phyloP scores from a whole-genome alignment of 37 sponge, comb jelly and placozoan genomes.

The Hexactinellida sp. region DNA sequence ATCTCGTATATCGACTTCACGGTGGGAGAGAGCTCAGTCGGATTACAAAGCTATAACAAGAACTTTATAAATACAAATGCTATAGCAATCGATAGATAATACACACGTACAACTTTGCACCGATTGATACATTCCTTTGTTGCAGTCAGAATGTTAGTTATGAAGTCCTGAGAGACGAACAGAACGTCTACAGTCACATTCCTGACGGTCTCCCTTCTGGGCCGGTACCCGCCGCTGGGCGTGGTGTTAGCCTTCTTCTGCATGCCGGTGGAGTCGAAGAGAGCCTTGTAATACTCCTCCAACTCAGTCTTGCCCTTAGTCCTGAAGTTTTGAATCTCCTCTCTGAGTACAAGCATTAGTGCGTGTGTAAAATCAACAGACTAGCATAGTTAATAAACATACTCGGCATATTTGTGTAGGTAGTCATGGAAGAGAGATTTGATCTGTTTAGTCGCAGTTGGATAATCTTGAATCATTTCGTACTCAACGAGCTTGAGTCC shows the following conservation, averaged over 20 bases:
- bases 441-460: conserved; percentile 31
- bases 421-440: conserved; percentile 39
- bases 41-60: conserved; percentile 29
- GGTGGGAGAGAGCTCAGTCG: conserved; percentile 34
- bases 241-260: conserved; percentile 5
- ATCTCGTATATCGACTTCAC: conserved; percentile 32
- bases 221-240: not conserved
- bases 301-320: not conserved
- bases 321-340: not conserved
- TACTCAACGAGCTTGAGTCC: conserved; percentile 25
- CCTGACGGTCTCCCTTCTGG: not conserved
- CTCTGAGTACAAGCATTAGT: not conserved
- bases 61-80: not conserved
- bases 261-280: not conserved
- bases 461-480: conserved; percentile 27
- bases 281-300: not conserved
- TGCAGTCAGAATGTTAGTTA: conserved; percentile 42
- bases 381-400: not conserved
- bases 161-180: conserved; percentile 62
- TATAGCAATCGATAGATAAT: not conserved
- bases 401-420: conserved; percentile 41
- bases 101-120: conserved; percentile 34
- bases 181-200: conserved; percentile 28
- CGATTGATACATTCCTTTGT: conserved; percentile 49
- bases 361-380: not conserved